These are phyloP conservation scores for Pinctada fucata DNA, from an alignment of 2,888 invertebrate species.

Conservation along the genomic window DNA sequence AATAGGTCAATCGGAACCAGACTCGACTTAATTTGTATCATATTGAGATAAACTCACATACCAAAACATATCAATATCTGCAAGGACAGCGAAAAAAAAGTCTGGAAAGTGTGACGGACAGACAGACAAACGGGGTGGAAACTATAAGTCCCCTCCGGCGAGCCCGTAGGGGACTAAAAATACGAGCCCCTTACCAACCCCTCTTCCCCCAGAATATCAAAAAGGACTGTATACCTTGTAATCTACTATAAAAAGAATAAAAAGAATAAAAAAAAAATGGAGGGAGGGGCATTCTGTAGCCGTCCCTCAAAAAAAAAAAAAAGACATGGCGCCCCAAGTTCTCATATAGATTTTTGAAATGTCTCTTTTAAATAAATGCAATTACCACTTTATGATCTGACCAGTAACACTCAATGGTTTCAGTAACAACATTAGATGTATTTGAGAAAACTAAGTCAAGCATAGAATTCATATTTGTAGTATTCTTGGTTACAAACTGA, in stretches of 20 bases:
- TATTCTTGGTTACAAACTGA: conserved; percentile 9
- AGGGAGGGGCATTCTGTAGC: neutral
- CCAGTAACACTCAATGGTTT: conserved; percentile 1
- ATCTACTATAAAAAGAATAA: no score
- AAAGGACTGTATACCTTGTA: no score
- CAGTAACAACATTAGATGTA: neutral
- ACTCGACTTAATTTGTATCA: no score
- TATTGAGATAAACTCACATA: no score
- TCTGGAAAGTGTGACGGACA: no score
- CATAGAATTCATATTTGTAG: conserved; percentile 23
- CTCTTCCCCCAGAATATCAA: no score
- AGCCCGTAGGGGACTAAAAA: neutral
- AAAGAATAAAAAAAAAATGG: neutral
- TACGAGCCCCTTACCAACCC: no score
- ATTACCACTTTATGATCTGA: neutral
- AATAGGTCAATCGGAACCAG: no score
- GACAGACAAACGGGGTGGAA: neutral
- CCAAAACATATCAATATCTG: no score
- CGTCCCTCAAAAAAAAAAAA: neutral
- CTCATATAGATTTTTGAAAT: neutral
- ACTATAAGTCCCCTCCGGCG: neutral
- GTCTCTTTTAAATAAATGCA: neutral
- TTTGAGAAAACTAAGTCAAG: conserved; percentile 3
- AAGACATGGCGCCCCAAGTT: neutral
- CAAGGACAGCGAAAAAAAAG: no score